Percentiles rank a stretch among this genome's conserved stretches.
Conservation (phyloP, 2,888 invertebrate species). For the Dolomedes plantarius region DNA sequence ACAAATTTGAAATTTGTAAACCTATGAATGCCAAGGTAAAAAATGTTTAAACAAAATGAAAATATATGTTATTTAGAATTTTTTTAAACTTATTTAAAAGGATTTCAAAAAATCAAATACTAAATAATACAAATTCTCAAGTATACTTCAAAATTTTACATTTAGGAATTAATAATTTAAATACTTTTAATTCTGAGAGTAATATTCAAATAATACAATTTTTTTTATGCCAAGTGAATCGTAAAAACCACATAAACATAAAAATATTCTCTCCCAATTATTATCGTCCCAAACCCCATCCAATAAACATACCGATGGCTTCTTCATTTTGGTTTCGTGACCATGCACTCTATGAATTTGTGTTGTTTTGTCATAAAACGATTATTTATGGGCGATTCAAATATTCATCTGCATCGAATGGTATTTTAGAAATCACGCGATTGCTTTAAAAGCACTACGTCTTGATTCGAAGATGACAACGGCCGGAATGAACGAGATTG, state of each 20-base stretch:
- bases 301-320: slow-evolving; percentile 58
- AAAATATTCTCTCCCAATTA: not conserved
- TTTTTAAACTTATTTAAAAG: too few relatives aligned
- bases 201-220: too few relatives aligned
- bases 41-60: too few relatives aligned
- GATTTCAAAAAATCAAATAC: too few relatives aligned
- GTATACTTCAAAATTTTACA: too few relatives aligned
- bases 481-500: slow-evolving; percentile 10
- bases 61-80: too few relatives aligned
- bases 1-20: too few relatives aligned
- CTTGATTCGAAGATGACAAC: slow-evolving; percentile 54
- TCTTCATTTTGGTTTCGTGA: slow-evolving; percentile 63
- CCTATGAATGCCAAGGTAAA: too few relatives aligned
- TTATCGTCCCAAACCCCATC: not conserved
- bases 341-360: slow-evolving; percentile 65
- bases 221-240: not conserved
- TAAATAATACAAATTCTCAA: too few relatives aligned
- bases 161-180: too few relatives aligned
- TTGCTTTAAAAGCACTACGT: slow-evolving; percentile 17
- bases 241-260: not conserved
- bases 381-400: slow-evolving; percentile 68
- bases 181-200: too few relatives aligned
- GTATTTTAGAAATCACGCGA: slow-evolving; percentile 69
- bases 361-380: slow-evolving; percentile 70
- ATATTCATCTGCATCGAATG: slow-evolving; percentile 71